Percentiles rank a stretch among this genome's conserved stretches.
Evolutionary conservation across 2,888 invertebrate genomes (phyloP).

Genomic region (Antitype chi): DNA sequence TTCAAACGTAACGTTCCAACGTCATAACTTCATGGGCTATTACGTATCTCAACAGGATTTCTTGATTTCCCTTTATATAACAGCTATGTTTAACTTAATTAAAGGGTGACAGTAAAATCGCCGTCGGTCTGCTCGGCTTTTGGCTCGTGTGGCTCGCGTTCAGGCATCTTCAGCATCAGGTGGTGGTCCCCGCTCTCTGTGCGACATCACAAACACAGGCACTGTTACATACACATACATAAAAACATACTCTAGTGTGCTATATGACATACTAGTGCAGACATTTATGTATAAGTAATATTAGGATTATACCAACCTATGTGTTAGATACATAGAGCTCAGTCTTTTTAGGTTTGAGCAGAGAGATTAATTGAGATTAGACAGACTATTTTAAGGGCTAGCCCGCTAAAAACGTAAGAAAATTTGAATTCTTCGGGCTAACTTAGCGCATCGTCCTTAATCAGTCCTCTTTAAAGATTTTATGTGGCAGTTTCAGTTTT

Average conservation of each 20-base stretch:
- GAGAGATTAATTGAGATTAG: not conserved
- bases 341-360: slow-evolving; percentile 21
- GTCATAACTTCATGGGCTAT: slow-evolving; percentile 22
- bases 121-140: slow-evolving; percentile 85
- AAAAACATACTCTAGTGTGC: slow-evolving; percentile 52
- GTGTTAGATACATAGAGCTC: not conserved
- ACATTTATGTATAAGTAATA: slow-evolving; percentile 45
- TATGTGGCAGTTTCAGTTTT: not conserved
- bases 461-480: not conserved
- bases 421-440: no score
- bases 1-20: slow-evolving; percentile 14
- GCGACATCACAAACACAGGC: slow-evolving; percentile 83
- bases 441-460: not conserved
- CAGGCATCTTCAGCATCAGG: slow-evolving; percentile 84
- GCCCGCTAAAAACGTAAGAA: no score
- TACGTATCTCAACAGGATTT: slow-evolving; percentile 25
- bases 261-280: slow-evolving; percentile 47
- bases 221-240: slow-evolving; percentile 73
- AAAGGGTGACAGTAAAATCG: slow-evolving; percentile 87
- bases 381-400: not conserved
- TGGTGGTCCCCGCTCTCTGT: slow-evolving; percentile 86
- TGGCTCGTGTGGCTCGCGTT: slow-evolving; percentile 77
- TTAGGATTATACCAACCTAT: not conserved
- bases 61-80: not conserved
- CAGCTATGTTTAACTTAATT: slow-evolving; percentile 41